Base-by-base conservation (phyloP, 2,113 vertebrate genomes). In the Barnardius zonarius region DNA sequence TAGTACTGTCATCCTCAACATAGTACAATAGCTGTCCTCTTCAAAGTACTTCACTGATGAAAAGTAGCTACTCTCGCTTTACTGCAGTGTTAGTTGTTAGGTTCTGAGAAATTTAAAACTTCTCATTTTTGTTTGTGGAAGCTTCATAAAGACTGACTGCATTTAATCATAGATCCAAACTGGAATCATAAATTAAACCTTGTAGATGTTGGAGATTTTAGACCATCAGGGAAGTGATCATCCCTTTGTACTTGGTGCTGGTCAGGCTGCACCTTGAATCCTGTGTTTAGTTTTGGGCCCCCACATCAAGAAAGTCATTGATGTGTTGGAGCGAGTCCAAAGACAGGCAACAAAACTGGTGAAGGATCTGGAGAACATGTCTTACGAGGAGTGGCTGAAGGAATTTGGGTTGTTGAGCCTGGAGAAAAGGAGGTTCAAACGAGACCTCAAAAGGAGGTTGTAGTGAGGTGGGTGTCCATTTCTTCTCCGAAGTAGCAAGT, bases 221-320 rank as follows among this genome's bases (percentile, higher is more conserved):
- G 69, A 23, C 51, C 35, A 48, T 55, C 41, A 31, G 23, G 31
- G 35, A 67, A 55, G 16, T 22, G 31, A 30, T 43, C 1, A 0
- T 68, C 8, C 11, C 19, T 7, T 11, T 75, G 24, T 39, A n/a
- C 4, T 52, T 7, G 1, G 25, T 9, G 17, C 51, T 31, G 28
- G 33, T 81, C 33, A 76, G 70, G 11, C 33, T 0, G 0, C 72
- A 72, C 28, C 39, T 55, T 0, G 0, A 55, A 14, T 39, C 17
- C 10, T 48, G 14, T 30, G 23, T 39, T 79, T 30, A 35, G 31
- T 66, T 91, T 72, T 57, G 49, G 33, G 31, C 18, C 20, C 6
- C 43, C 23, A 33, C 48, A 44, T 18, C 48, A n/a, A 30, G 35
- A 57, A 59, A 16, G 49, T 64, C 16, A 18, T 11, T 12, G 39